Percentiles rank a stretch among this genome's conserved stretches.
Conservation (phyloP, 2,797 vertebrate species). For the Pristis pectinata region DNA sequence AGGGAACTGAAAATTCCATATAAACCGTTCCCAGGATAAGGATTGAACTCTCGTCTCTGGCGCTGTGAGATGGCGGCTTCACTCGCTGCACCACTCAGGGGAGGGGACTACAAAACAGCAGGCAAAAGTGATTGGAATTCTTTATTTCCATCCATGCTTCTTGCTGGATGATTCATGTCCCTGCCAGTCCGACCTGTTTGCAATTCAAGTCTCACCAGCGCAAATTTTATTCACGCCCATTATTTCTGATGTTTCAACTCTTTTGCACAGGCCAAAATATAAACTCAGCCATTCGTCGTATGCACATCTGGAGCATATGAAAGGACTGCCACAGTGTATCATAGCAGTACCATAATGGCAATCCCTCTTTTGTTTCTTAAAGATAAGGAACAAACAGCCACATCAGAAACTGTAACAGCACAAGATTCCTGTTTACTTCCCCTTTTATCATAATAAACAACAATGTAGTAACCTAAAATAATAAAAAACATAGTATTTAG, state of each 20-base stretch:
- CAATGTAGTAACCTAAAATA: background rate
- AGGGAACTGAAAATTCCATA: no score
- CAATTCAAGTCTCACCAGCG: background rate
- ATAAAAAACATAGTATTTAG: background rate
- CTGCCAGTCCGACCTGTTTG: background rate
- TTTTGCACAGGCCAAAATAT: background rate
- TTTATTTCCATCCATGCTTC: background rate
- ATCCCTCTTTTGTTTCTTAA: constrained; percentile 16
- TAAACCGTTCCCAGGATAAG: background rate
- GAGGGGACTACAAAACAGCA: background rate
- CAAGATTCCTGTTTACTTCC: constrained; percentile 29
- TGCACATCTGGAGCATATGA: background rate
- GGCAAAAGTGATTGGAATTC: background rate
- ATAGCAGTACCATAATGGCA: background rate
- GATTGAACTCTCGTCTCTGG: background rate
- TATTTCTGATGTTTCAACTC: background rate
- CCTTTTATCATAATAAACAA: background rate
- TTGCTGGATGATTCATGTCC: background rate
- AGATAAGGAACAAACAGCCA: background rate
- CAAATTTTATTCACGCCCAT: background rate
- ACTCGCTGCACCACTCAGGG: background rate
- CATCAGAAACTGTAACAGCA: constrained; percentile 27
- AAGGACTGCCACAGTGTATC: background rate
- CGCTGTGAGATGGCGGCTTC: background rate
- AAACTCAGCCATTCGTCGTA: background rate